Base-by-base conservation (phyloP, 1,140 invertebrate species). In the Augochlora pura region DNA sequence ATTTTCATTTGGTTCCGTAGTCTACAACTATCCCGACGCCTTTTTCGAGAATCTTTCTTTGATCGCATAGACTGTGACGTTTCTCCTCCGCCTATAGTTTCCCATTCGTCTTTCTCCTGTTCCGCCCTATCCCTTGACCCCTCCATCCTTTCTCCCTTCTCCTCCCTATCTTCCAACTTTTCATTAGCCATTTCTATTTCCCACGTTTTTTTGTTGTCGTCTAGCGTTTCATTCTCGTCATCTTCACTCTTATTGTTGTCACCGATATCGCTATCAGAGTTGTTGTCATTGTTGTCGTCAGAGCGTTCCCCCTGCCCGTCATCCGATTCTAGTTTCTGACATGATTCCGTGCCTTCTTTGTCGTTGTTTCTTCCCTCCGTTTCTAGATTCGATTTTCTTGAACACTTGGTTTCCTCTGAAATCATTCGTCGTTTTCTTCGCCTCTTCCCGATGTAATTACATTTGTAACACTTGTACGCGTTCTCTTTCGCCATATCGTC, bases 31-130 rank as follows among this genome's bases (percentile, higher is more conserved):
- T 94, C 90, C 42, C 85, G 89, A 42, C 89, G 90, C 63, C 92
- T 90, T 52, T 91, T 88, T 23, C 92, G 92, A 46, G 91, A 84
- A 62, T 89, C 92, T 71, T 89, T 92, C 69, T 77, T 77, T 10
- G n/a, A 60, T 80, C 90, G 89, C 87, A 86, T 88, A 27, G 6
- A 16, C 59, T 90, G 83, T 39, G 85, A 88, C 23, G 85, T 57
- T 83, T 87, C 91, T 0, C 10, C 66, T 90, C 92, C 92, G 54
- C 88, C 90, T 25, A 86, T 89, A 90, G 88, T 60, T 90, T 52
- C 23, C 49, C 23, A 21, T 23, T 49, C 27, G 39, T 88, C 88
- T 57, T 77, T 90, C 75, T 90, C 89, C 18, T 39, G 83, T 23
- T 90, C 52, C 21, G 7, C 14, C 27, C n/a, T n/a, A 5, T 38